Conservation (phyloP, 2,113 vertebrate species). For the Nyctereutes procyonoides region DNA sequence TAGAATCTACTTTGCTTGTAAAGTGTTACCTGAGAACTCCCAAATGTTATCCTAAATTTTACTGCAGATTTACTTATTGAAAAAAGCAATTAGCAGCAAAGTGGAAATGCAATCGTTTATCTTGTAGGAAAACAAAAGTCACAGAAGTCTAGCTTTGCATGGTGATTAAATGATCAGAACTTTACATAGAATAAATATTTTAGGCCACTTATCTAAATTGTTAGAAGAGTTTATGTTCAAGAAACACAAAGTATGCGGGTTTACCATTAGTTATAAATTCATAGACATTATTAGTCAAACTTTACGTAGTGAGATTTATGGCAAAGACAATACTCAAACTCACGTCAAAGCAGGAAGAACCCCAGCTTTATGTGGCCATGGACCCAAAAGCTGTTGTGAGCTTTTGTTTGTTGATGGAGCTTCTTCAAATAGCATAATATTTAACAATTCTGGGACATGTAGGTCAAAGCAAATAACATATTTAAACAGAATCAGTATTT, state of each 20-base stretch:
- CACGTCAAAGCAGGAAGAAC: constrained; percentile 63
- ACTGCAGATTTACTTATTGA: not conserved
- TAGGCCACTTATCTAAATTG: constrained; percentile 61
- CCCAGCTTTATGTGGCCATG: not conserved
- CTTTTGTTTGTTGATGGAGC: constrained; percentile 25
- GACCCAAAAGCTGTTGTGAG: constrained; percentile 19
- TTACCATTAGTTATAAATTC: constrained; percentile 62
- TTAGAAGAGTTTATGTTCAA: constrained; percentile 62
- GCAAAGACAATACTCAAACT: constrained; percentile 50
- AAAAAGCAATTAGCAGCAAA: not conserved
- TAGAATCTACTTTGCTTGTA: not conserved
- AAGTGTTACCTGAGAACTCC: not conserved
- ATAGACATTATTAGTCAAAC: constrained; percentile 62
- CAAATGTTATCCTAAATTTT: not conserved
- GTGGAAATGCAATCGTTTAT: not conserved
- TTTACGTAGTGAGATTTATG: not conserved
- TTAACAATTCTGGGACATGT: constrained; percentile 58
- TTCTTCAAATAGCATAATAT: constrained; percentile 61
- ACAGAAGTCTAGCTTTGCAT: not conserved
- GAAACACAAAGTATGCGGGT: constrained; percentile 48
- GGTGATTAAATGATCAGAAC: constrained; percentile 7
- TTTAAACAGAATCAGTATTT: constrained; percentile 63
- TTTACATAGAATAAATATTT: constrained; percentile 8
- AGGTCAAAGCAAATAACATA: constrained; percentile 14
- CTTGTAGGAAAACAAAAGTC: not conserved